Percentiles rank a stretch among this genome's conserved stretches.
These are phyloP conservation scores for Echiichthys vipera DNA, from an alignment of 2,797 vertebrate genomes.

Conservation along the genomic window DNA sequence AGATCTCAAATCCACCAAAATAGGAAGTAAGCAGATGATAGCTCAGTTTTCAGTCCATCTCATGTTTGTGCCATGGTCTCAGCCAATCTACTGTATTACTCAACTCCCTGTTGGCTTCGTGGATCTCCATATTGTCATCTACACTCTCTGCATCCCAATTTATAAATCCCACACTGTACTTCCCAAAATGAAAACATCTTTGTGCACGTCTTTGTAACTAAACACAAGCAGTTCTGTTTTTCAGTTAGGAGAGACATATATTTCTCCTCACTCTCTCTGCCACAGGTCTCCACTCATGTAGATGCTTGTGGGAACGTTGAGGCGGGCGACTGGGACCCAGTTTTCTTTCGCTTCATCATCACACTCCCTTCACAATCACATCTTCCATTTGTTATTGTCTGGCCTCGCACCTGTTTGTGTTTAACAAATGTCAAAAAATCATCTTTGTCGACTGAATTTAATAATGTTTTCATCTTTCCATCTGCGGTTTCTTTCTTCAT, in stretches of 20 bases:
- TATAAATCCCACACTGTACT: slow-evolving; percentile 17
- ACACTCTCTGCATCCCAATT: slow-evolving; percentile 11
- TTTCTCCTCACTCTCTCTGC: slow-evolving; percentile 28
- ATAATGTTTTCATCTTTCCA: slow-evolving; percentile 40
- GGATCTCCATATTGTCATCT: slow-evolving; percentile 24
- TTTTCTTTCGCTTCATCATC: slow-evolving; percentile 39
- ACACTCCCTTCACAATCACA: slow-evolving; percentile 10
- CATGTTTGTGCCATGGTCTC: slow-evolving; percentile 10
- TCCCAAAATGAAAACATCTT: slow-evolving; percentile 13
- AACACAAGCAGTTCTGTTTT: slow-evolving; percentile 46
- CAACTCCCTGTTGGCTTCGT: slow-evolving; percentile 18
- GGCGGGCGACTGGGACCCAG: slow-evolving; percentile 51
- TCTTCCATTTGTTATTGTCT: background rate
- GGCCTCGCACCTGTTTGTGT: slow-evolving; percentile 30
- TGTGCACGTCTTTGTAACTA: slow-evolving; percentile 1
- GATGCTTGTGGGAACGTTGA: slow-evolving; percentile 58
- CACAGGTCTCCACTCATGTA: slow-evolving; percentile 36
- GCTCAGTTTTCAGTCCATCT: background rate
- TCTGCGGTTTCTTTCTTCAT: slow-evolving; percentile 23
- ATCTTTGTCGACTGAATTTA: slow-evolving; percentile 35
- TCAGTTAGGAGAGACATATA: slow-evolving; percentile 43
- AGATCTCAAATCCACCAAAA: background rate
- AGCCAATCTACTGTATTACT: slow-evolving; percentile 26
- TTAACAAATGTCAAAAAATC: slow-evolving; percentile 39
- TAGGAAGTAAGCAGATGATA: slow-evolving; percentile 19